phyloP scores from a whole-genome alignment of 1,140 invertebrate genomes.

The Drosophila cardini region DNA sequence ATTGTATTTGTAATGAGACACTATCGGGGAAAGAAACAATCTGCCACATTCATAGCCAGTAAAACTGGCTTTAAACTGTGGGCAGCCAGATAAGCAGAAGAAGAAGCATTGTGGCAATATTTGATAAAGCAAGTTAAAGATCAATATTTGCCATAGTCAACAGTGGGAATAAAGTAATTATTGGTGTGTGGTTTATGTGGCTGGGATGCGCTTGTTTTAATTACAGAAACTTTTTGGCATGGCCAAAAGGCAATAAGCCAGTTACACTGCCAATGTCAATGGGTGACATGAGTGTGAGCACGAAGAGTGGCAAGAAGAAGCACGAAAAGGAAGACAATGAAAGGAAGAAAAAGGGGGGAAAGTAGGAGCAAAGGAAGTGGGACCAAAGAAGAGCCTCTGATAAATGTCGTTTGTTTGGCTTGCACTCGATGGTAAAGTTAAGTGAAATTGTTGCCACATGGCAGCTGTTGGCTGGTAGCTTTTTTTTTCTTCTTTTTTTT shows the following conservation, averaged over 20 bases:
- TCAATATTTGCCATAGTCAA: constrained; percentile 28
- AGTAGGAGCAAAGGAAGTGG: neutral
- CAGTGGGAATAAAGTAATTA: constrained; percentile 57
- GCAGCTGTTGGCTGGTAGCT: constrained; percentile 7
- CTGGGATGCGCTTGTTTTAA: constrained; percentile 49
- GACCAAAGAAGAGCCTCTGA: neutral
- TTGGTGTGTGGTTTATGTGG: constrained; percentile 41
- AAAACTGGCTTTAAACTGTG: too few relatives aligned
- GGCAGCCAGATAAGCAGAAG: too few relatives aligned
- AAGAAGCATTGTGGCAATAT: constrained; percentile 21
- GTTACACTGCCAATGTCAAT: neutral
- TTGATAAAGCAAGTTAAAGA: constrained; percentile 30
- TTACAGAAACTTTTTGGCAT: constrained; percentile 51
- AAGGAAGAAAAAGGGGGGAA: too few relatives aligned
- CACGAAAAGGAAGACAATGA: too few relatives aligned
- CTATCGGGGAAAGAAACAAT: too few relatives aligned
- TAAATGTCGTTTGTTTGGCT: constrained; percentile 60
- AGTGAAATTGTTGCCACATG: constrained; percentile 45
- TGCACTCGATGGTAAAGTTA: constrained; percentile 53
- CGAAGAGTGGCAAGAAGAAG: neutral
- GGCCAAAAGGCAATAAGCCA: constrained; percentile 52
- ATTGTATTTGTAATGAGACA: too few relatives aligned
- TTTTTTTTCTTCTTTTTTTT: neutral
- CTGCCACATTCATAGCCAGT: too few relatives aligned
- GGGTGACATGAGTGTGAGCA: neutral